Evolutionary conservation across 2,888 invertebrate genomes (phyloP), one percentile per base, ranked within the genome.

Genomic region (Glyphotaelius pellucidus): DNA sequence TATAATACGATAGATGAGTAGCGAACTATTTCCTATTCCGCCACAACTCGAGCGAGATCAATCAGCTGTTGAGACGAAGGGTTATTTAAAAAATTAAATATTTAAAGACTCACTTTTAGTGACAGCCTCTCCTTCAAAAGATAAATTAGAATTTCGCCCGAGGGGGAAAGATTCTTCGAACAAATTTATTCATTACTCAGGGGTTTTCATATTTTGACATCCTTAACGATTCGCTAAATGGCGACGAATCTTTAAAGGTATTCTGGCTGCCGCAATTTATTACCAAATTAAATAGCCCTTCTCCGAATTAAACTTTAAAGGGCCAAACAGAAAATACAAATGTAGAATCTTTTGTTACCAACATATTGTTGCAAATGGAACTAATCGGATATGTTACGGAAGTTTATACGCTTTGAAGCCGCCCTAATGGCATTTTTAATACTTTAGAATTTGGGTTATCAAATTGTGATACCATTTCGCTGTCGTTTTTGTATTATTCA

Each of bases 171-270:
- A 35, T 32, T 83, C 32, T 83, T 2, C 7, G 84, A 90, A 90
- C 52, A 47, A 90, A 90, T 90, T 47, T 85, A 84, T 90, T 90
- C 90, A 84, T 90, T 90, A 90, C 84, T 84, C 84, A 38, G 79
- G 84, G 90, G 90, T 83, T 67, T 85, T 90, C 52, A 90, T 90
- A 85, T 90, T 84, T 67, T 52, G 67, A 90, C 84, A 90, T 81
- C 81, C 80, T 80, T 90, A 81, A 90, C 90, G 90, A 90, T 81
- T 80, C 81, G 81, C 81, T 35, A 90, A 47, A 81, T 32, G 81
- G 32, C 81, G 81, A 83, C 67, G 81, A 83, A 83, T 32, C 81
- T 83, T 32, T 83, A 32, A 83, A 83, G 81, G 81, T 35, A 35
- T 83, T 83, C 32, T 32, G 32, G 32, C 81, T 3, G 15, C 81